Evolutionary conservation across 53 echinoderm and acorn worm species (phyloP).

Genomic region (Actinopyga echinites): DNA sequence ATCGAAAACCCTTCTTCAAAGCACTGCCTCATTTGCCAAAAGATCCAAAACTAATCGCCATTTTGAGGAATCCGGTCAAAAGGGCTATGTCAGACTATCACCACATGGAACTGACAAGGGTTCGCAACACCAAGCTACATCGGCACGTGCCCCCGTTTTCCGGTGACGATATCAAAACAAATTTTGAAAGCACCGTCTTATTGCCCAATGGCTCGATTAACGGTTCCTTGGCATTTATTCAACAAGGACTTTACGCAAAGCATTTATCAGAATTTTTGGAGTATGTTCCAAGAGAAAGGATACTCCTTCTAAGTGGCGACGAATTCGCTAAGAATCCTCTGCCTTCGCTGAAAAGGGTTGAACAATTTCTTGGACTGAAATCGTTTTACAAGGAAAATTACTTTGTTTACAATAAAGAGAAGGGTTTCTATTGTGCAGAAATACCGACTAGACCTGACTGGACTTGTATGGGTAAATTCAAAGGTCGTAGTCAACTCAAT

Average conservation of each 20-base stretch:
- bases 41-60: constrained; percentile 30
- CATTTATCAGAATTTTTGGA: not conserved
- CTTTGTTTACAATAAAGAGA: not conserved
- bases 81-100: constrained; percentile 50
- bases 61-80: constrained; percentile 47
- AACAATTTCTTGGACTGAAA: constrained; percentile 15
- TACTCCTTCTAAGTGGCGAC: constrained; percentile 30
- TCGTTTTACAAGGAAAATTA: constrained; percentile 19
- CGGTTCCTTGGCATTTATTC: constrained; percentile 2
- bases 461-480: constrained; percentile 1
- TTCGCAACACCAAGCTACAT: not conserved
- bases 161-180: not conserved
- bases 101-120: not conserved
- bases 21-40: constrained; percentile 13
- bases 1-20: not conserved
- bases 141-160: not conserved
- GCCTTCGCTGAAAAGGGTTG: not conserved
- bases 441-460: constrained; percentile 16
- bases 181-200: constrained; percentile 48
- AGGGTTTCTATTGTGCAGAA: constrained; percentile 29
- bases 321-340: constrained; percentile 26
- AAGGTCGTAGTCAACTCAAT: constrained; percentile 12
- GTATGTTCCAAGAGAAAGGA: not conserved
- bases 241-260: constrained; percentile 15
- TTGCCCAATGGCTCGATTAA: constrained; percentile 4